Percentiles rank a stretch among this genome's conserved stretches.
These are phyloP conservation scores for Oreortyx pictus DNA, from an alignment of 2,797 vertebrate species.

Conservation along the genomic window DNA sequence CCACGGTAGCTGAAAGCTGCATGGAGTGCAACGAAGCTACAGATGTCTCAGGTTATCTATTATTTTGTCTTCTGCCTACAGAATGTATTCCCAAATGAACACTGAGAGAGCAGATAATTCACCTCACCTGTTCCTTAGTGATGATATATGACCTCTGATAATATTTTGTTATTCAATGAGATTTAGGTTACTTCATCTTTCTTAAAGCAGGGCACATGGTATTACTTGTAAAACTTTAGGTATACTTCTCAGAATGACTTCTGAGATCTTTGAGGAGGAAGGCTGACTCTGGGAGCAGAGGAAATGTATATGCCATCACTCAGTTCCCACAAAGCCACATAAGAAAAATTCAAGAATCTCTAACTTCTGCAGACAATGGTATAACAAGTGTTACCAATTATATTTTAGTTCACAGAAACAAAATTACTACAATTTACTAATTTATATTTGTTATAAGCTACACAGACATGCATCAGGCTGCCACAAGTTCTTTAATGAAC, in stretches of 20 bases:
- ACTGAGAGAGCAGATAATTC: neutral
- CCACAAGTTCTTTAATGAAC: neutral
- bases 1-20: neutral
- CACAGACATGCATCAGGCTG: neutral
- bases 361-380: neutral
- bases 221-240: neutral
- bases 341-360: neutral
- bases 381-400: neutral
- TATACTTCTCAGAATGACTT: neutral
- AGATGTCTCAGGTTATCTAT: neutral
- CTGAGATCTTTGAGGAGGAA: neutral
- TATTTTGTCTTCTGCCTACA: neutral
- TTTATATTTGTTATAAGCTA: neutral
- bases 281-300: neutral
- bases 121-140: neutral
- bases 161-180: neutral
- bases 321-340: neutral
- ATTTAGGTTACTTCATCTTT: neutral
- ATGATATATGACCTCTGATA: neutral
- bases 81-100: neutral
- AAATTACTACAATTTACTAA: neutral
- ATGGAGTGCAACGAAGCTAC: neutral
- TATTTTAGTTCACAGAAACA: slow-evolving; percentile 6
- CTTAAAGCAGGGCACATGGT: neutral
- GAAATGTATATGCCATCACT: neutral